Evolutionary conservation across 2,888 invertebrate genomes (phyloP).

Genomic region (Electrophaes corylata): DNA sequence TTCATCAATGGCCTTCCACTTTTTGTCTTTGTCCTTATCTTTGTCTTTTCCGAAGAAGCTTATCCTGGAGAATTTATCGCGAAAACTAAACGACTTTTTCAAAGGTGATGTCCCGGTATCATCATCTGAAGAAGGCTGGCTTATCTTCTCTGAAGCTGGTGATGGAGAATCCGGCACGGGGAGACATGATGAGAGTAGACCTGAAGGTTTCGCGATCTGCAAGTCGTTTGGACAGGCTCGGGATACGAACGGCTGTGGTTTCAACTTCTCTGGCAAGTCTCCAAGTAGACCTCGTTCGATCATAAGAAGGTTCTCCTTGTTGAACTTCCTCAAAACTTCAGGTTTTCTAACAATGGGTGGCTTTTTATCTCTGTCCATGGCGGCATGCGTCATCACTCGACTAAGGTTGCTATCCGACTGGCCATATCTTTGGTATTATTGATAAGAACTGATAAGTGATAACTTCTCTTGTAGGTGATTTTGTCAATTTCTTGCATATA

Average conservation of each 20-base stretch:
- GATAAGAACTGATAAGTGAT: slow-evolving; percentile 64
- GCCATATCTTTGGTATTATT: slow-evolving; percentile 51
- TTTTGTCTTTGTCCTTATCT: slow-evolving; percentile 55
- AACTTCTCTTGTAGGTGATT: slow-evolving; percentile 47
- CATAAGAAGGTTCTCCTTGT: slow-evolving; percentile 67
- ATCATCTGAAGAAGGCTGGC: slow-evolving; percentile 56
- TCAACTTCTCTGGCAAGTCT: slow-evolving; percentile 71
- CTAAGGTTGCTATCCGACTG: slow-evolving; percentile 66
- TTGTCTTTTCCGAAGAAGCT: slow-evolving; percentile 67
- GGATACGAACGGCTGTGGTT: slow-evolving; percentile 61
- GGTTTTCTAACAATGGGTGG: slow-evolving; percentile 60
- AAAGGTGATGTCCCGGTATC: slow-evolving; percentile 58
- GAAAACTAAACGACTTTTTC: slow-evolving; percentile 76
- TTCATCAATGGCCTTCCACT: slow-evolving; percentile 60
- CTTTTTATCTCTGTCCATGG: slow-evolving; percentile 69
- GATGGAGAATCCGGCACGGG: slow-evolving; percentile 66
- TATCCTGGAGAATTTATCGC: slow-evolving; percentile 70
- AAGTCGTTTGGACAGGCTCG: slow-evolving; percentile 55
- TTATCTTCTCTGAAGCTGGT: slow-evolving; percentile 51
- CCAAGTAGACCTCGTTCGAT: slow-evolving; percentile 75
- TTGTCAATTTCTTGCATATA: slow-evolving; percentile 31
- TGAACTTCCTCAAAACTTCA: slow-evolving; percentile 71
- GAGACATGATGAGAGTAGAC: slow-evolving; percentile 68
- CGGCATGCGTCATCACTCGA: slow-evolving; percentile 65
- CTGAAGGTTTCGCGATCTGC: slow-evolving; percentile 75